A percentile compares a stretch with the other conserved stretches of the same genome.
These are phyloP conservation scores for Hymenochirus boettgeri DNA, from an alignment of 2,113 vertebrate species.

Conservation along the genomic window DNA sequence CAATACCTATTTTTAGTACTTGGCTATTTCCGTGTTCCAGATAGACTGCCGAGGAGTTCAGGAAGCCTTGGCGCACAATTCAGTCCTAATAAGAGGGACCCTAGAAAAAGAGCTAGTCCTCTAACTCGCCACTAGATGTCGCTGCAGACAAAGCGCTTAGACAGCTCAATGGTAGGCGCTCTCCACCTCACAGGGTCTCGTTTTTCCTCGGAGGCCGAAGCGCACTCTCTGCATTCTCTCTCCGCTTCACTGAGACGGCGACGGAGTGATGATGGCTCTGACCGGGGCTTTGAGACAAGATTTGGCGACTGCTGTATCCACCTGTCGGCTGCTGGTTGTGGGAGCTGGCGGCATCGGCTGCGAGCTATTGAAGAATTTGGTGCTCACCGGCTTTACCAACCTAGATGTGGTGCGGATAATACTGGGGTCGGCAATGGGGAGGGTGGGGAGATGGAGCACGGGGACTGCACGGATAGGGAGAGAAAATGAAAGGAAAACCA, in stretches of 20 bases:
- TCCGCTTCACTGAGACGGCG: constrained; percentile 11
- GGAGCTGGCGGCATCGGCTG: constrained; percentile 93
- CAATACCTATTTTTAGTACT: too few species aligned
- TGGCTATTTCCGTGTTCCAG: too few species aligned
- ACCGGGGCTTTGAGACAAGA: constrained; percentile 76
- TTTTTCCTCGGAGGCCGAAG: background rate
- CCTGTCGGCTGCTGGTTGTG: constrained; percentile 79
- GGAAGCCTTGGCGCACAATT: too few species aligned
- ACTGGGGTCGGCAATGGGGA: constrained; percentile 3
- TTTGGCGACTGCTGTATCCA: constrained; percentile 76
- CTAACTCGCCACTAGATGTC: background rate
- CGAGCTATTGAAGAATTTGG: constrained; percentile 90
- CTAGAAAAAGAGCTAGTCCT: too few species aligned
- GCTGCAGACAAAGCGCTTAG: background rate
- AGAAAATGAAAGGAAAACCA: too few species aligned
- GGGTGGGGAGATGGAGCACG: background rate
- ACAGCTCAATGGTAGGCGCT: background rate
- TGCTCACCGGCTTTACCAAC: constrained; percentile 86
- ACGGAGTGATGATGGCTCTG: constrained; percentile 69
- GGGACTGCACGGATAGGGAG: background rate
- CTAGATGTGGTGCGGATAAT: constrained; percentile 82
- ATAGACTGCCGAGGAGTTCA: background rate
- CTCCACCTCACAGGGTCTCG: background rate
- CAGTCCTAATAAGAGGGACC: too few species aligned
- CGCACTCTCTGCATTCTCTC: background rate